These are phyloP conservation scores for Sphaeramia orbicularis DNA, from an alignment of 2,797 vertebrate genomes.

Conservation along the genomic window DNA sequence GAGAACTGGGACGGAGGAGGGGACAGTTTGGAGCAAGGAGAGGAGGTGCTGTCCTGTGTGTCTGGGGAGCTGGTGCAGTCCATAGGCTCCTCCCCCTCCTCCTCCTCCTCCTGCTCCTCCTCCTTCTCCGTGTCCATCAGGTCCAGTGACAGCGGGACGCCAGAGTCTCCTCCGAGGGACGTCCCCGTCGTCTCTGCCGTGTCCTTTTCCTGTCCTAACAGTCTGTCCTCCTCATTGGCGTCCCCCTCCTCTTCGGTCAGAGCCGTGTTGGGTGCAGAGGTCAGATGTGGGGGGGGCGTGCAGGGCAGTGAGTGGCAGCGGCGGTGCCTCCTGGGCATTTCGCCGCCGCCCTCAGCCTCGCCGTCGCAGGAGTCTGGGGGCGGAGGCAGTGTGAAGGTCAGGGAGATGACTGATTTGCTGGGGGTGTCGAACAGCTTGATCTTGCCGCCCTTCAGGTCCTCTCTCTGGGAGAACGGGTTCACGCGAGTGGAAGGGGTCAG, in stretches of 20 bases:
- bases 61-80: conserved; percentile 87
- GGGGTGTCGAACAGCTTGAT: conserved; percentile 96
- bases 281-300: conserved; percentile 87
- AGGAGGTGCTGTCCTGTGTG: conserved; percentile 70
- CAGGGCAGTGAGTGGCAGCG: conserved; percentile 92
- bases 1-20: conserved; percentile 48
- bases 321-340: conserved; percentile 75
- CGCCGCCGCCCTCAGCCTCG: conserved; percentile 64
- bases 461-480: conserved; percentile 95
- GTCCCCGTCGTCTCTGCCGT: no score
- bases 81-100: conserved; percentile 82
- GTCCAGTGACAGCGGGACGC: conserved; percentile 70
- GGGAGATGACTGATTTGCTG: conserved; percentile 92
- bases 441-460: conserved; percentile 95
- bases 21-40: conserved; percentile 61
- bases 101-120: conserved; percentile 37
- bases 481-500: conserved; percentile 81
- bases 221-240: conserved; percentile 13
- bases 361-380: conserved; percentile 76
- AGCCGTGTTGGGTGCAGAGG: conserved; percentile 57
- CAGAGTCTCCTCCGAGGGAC: conserved; percentile 67
- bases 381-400: conserved; percentile 89
- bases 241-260: conserved; percentile 52
- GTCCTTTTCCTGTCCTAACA: conserved; percentile 25
- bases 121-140: conserved; percentile 49